Percentiles rank a stretch among this genome's conserved stretches.
Evolutionary conservation across 2,113 vertebrate genomes (phyloP).

Genomic region (Oreochromis tanganicae): DNA sequence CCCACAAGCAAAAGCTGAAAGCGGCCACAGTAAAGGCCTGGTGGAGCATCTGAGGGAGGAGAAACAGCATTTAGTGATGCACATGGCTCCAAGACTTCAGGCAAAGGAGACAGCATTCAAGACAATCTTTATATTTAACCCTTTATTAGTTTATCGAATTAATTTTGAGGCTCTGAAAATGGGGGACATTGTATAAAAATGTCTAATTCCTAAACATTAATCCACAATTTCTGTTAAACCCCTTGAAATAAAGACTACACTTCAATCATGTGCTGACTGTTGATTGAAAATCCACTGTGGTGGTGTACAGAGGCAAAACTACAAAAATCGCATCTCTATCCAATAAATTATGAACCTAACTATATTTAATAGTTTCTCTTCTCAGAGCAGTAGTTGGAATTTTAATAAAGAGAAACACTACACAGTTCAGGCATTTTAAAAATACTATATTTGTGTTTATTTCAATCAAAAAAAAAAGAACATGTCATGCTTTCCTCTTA

Average conservation of each 20-base stretch:
- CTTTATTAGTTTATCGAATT: not conserved
- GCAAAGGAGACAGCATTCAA: not conserved
- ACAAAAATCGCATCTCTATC: not conserved
- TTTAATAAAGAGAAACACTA: not conserved
- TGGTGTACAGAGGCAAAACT: not conserved
- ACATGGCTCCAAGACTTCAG: not conserved
- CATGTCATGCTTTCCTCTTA: not conserved
- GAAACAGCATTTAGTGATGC: not conserved
- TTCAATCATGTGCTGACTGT: not conserved
- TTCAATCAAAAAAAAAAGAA: not conserved
- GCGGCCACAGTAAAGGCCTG: not conserved
- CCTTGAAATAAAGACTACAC: not conserved
- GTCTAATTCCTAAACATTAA: not conserved
- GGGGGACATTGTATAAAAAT: not conserved
- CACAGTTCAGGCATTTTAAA: not conserved
- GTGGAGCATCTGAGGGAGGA: not conserved
- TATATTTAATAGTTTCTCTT: not conserved
- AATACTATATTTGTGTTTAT: not conserved
- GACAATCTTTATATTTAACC: not conserved
- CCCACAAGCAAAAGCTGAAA: not conserved
- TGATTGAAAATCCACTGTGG: not conserved
- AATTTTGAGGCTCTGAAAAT: not conserved
- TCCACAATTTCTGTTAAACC: not conserved
- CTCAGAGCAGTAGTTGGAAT: not conserved
- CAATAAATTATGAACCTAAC: not conserved